A percentile compares a stretch with the other conserved stretches of the same genome.
These are phyloP conservation scores for Sphenodon punctatus DNA, from an alignment of 2,797 vertebrate genomes.

Conservation along the genomic window DNA sequence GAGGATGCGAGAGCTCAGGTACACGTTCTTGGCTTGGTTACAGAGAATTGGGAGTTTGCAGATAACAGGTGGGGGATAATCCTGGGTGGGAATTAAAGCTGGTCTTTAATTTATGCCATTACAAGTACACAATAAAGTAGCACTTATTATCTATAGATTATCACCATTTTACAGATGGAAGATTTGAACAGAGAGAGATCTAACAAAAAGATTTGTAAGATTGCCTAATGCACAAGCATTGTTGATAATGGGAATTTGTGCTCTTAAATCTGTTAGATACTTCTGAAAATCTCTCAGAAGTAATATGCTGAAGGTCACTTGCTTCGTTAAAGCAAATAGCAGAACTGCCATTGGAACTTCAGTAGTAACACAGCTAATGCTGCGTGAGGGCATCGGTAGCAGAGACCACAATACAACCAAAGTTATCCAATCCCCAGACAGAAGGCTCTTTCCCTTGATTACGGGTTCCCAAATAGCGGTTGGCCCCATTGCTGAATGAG, in stretches of 20 bases:
- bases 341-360: background rate
- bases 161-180: background rate
- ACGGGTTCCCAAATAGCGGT: too few relatives aligned
- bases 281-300: background rate
- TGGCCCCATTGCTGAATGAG: too few relatives aligned
- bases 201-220: background rate
- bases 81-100: background rate
- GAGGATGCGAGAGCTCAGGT: too few relatives aligned
- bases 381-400: background rate
- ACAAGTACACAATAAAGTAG: background rate
- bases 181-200: background rate
- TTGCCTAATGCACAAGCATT: background rate
- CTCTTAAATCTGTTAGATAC: background rate
- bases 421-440: background rate
- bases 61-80: too few relatives aligned
- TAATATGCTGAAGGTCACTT: rapidly evolving
- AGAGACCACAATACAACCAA: background rate
- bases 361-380: background rate
- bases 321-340: background rate
- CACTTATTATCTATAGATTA: background rate
- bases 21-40: too few relatives aligned
- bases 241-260: rapidly evolving
- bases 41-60: too few relatives aligned
- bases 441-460: too few relatives aligned
- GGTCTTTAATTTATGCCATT: background rate